These are phyloP conservation scores for Coranthus polyacanthus DNA, from an alignment of 2,797 vertebrate genomes.

Conservation along the genomic window DNA sequence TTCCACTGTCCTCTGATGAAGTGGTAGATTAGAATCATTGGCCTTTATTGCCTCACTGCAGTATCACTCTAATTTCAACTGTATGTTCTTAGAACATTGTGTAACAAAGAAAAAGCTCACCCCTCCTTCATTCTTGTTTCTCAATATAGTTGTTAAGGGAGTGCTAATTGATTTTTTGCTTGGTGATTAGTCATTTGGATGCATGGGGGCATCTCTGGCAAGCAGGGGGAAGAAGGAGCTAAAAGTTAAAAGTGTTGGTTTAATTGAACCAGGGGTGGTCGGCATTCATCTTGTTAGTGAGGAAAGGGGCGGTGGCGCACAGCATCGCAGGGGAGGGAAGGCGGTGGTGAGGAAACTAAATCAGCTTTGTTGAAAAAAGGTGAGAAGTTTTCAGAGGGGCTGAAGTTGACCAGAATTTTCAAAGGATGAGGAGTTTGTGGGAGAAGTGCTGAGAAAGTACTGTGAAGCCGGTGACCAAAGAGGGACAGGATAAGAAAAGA, in stretches of 20 bases:
- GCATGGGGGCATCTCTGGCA: constrained; percentile 52
- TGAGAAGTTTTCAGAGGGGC: constrained; percentile 13
- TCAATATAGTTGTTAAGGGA: constrained; percentile 53
- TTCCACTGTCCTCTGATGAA: constrained; percentile 53
- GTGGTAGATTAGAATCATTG: constrained; percentile 46
- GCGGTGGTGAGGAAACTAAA: constrained; percentile 22
- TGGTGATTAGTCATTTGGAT: constrained; percentile 69
- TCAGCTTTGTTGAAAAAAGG: constrained; percentile 22
- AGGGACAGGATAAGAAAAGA: constrained; percentile 18
- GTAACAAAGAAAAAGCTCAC: constrained; percentile 25
- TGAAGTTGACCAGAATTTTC: constrained; percentile 30
- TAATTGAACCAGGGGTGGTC: constrained; percentile 69
- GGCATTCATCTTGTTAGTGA: constrained; percentile 56
- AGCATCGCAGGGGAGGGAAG: constrained; percentile 1
- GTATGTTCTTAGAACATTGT: constrained; percentile 30
- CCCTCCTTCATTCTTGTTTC: constrained; percentile 21
- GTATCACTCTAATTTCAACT: constrained; percentile 33
- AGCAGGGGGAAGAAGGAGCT: constrained; percentile 40
- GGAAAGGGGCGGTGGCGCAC: not conserved
- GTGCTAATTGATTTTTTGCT: constrained; percentile 76
- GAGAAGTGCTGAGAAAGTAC: constrained; percentile 24
- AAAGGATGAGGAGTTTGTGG: constrained; percentile 32
- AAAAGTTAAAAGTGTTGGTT: constrained; percentile 69
- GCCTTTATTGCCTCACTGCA: constrained; percentile 44
- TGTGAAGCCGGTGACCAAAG: constrained; percentile 28